A percentile compares a stretch with the other conserved stretches of the same genome.
Evolutionary conservation across 1,140 invertebrate genomes (phyloP).

Genomic region (Bombus pascuorum): DNA sequence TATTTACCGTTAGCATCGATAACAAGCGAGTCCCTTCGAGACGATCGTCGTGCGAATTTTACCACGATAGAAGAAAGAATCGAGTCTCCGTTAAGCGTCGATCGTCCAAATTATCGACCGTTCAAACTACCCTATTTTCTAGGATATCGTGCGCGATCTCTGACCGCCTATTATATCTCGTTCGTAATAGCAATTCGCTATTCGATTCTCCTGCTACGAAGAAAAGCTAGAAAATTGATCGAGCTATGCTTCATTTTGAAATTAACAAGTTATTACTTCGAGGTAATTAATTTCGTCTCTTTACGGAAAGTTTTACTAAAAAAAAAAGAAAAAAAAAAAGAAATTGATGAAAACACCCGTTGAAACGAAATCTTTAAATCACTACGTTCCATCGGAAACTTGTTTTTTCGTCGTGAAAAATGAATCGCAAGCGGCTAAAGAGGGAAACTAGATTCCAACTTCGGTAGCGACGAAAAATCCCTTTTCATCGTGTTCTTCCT

Average conservation of each 20-base stretch:
- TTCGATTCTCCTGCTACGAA: not conserved
- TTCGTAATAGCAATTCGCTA: too few species aligned
- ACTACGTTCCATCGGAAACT: not conserved
- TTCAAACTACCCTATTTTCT: too few species aligned
- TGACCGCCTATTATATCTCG: too few species aligned
- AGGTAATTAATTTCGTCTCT: not conserved
- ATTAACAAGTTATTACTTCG: not conserved
- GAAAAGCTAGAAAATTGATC: not conserved
- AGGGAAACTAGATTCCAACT: not conserved
- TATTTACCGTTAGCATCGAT: constrained; percentile 27
- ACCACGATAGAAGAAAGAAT: too few species aligned
- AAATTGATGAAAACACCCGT: too few species aligned
- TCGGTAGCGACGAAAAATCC: not conserved
- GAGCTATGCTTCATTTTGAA: too few species aligned
- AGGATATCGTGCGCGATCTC: too few species aligned
- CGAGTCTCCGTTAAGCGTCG: too few species aligned
- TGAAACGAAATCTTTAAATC: not conserved
- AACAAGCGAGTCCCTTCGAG: not conserved
- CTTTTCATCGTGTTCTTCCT: not conserved
- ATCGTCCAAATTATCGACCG: too few species aligned
- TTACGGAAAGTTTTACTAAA: not conserved
- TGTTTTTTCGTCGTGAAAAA: too few species aligned
- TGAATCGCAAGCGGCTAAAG: not conserved
- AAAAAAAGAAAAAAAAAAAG: too few species aligned
- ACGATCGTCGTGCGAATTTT: not conserved